phyloP scores from a whole-genome alignment of 2,888 invertebrate genomes.

The Syritta pipiens region DNA sequence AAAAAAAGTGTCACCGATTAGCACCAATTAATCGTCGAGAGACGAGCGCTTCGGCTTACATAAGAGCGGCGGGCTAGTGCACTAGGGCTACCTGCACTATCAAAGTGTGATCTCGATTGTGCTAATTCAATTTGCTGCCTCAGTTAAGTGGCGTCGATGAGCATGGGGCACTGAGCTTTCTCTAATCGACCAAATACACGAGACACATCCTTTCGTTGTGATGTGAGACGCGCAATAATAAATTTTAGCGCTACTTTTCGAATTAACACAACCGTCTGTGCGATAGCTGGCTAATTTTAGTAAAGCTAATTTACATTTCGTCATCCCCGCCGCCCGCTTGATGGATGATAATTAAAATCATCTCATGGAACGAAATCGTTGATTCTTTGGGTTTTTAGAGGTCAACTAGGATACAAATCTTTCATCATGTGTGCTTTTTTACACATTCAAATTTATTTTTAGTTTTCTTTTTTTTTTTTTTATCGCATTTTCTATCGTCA shows the following conservation, averaged over 20 bases:
- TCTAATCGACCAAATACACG: constrained; percentile 12
- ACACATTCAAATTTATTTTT: no score
- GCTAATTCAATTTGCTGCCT: constrained; percentile 38
- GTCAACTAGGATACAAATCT: neutral
- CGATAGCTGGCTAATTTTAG: neutral
- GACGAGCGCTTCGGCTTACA: constrained; percentile 1
- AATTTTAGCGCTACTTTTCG: neutral
- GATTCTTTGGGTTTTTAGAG: constrained; percentile 2
- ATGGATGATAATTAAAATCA: no score
- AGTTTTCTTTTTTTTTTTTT: no score
- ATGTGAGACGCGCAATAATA: neutral
- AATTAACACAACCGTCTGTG: neutral
- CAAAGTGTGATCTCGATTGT: constrained; percentile 15
- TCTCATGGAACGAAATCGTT: no score
- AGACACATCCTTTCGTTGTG: neutral
- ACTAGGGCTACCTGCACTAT: constrained; percentile 19
- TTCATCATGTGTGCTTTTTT: no score
- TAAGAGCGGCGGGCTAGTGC: no score
- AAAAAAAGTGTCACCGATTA: constrained; percentile 16
- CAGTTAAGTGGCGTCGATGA: neutral
- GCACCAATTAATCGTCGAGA: no score
- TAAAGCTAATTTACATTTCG: neutral
- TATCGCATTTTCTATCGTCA: no score
- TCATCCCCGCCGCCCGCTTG: neutral
- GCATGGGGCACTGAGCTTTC: neutral